phyloP scores from a whole-genome alignment of 2,797 vertebrate genomes.

The Helostoma temminkii region DNA sequence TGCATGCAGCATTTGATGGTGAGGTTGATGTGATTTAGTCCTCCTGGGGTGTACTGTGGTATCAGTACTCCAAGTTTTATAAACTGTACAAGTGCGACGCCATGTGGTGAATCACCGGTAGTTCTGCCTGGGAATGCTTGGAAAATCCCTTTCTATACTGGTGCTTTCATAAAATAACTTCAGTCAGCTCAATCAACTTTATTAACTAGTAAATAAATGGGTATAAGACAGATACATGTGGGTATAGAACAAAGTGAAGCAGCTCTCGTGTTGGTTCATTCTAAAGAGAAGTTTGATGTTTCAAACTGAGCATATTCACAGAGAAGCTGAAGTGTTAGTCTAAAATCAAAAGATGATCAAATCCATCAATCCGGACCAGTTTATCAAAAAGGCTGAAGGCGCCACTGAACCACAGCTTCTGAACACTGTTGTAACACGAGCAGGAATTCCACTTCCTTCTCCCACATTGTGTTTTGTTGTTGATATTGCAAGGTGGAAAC shows the following conservation, averaged over 20 bases:
- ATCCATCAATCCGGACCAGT: slow-evolving; percentile 23
- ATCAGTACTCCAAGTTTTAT: not conserved
- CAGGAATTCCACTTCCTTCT: slow-evolving; percentile 83
- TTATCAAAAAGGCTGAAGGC: slow-evolving; percentile 46
- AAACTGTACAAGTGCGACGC: slow-evolving; percentile 66
- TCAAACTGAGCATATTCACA: not conserved
- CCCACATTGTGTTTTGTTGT: slow-evolving; percentile 84
- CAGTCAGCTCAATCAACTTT: not conserved
- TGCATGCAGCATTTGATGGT: slow-evolving; percentile 25
- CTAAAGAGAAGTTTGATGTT: not conserved
- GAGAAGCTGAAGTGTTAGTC: not conserved
- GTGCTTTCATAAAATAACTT: not conserved
- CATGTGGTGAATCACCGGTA: slow-evolving; percentile 44
- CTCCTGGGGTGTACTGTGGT: slow-evolving; percentile 18
- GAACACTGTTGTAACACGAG: slow-evolving; percentile 86
- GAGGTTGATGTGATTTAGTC: slow-evolving; percentile 14
- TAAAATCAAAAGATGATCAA: slow-evolving; percentile 17
- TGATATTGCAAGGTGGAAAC: slow-evolving; percentile 85
- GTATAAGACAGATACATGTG: too few species aligned
- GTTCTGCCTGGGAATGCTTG: not conserved
- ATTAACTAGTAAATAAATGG: not conserved
- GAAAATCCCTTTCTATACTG: not conserved
- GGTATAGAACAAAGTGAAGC: not conserved
- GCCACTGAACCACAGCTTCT: slow-evolving; percentile 60
- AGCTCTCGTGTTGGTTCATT: not conserved